phyloP scores from a whole-genome alignment of 2,888 invertebrate genomes.

The Tribolium freemani region DNA sequence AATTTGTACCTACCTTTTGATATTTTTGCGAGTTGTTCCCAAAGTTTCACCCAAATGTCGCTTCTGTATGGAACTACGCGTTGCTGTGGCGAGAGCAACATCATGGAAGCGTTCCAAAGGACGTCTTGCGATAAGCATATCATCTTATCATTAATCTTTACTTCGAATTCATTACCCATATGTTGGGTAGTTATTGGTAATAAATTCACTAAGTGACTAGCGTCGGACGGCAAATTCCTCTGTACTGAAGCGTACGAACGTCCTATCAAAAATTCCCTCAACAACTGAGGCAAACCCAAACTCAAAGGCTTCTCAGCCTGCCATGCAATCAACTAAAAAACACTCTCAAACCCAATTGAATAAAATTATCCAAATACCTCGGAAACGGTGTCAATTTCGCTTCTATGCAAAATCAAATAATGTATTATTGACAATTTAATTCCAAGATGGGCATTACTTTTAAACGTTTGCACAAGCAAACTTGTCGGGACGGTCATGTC shows the following conservation, averaged over 20 bases:
- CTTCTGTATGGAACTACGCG: slow-evolving; percentile 85
- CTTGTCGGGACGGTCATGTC: slow-evolving; percentile 76
- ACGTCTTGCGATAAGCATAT: slow-evolving; percentile 82
- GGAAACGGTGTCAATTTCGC: slow-evolving; percentile 81
- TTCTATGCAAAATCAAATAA: slow-evolving; percentile 83
- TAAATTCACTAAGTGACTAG: slow-evolving; percentile 76
- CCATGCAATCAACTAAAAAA: slow-evolving; percentile 73
- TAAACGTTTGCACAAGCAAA: slow-evolving; percentile 79
- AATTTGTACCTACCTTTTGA: slow-evolving; percentile 63
- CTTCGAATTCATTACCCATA: slow-evolving; percentile 73
- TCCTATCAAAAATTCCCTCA: slow-evolving; percentile 87
- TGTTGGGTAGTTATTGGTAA: slow-evolving; percentile 79
- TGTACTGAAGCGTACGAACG: slow-evolving; percentile 80
- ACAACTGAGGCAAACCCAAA: slow-evolving; percentile 75
- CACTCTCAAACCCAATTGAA: slow-evolving; percentile 4
- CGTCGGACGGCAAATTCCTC: slow-evolving; percentile 81
- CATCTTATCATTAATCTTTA: slow-evolving; percentile 71
- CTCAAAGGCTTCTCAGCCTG: slow-evolving; percentile 75
- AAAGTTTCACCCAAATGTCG: slow-evolving; percentile 87
- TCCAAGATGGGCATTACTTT: slow-evolving; percentile 76
- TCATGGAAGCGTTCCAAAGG: slow-evolving; percentile 86
- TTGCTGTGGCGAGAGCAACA: slow-evolving; percentile 87
- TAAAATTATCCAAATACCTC: slow-evolving; percentile 69
- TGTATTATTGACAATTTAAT: slow-evolving; percentile 86
- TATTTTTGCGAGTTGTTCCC: slow-evolving; percentile 78